A percentile compares a stretch with the other conserved stretches of the same genome.
These are phyloP conservation scores for Pangasius larnaudii DNA, from an alignment of 2,797 vertebrate species.

Conservation along the genomic window DNA sequence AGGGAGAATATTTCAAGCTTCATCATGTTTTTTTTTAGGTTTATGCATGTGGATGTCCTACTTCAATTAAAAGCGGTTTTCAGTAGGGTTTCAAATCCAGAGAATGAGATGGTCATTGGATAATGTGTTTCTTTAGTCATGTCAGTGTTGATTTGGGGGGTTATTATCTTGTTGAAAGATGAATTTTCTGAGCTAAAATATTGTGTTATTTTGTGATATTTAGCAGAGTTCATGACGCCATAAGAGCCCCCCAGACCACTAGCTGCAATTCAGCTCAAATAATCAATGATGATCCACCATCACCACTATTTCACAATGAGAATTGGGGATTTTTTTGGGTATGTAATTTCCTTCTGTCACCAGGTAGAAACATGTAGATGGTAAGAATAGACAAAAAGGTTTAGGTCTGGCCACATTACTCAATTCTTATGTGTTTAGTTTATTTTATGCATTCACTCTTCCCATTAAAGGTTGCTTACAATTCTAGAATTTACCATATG, in stretches of 20 bases:
- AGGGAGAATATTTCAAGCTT: neutral
- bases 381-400: neutral
- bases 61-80: neutral
- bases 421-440: neutral
- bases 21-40: neutral
- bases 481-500: neutral
- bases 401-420: neutral
- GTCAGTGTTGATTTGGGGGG: neutral
- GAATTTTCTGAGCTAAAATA: neutral
- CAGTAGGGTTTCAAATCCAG: neutral
- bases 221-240: neutral
- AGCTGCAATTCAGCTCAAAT: neutral
- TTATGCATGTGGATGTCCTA: neutral
- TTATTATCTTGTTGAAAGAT: neutral
- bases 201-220: conserved; percentile 3
- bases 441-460: neutral
- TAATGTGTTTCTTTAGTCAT: neutral
- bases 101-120: neutral
- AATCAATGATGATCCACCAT: neutral
- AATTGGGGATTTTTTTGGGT: neutral
- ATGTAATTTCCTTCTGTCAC: neutral
- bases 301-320: neutral
- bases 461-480: neutral
- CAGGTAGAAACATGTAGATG: neutral
- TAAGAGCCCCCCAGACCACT: neutral